These are phyloP conservation scores for Lasiurus cinereus DNA, from an alignment of 2,113 vertebrate species.

Conservation along the genomic window DNA sequence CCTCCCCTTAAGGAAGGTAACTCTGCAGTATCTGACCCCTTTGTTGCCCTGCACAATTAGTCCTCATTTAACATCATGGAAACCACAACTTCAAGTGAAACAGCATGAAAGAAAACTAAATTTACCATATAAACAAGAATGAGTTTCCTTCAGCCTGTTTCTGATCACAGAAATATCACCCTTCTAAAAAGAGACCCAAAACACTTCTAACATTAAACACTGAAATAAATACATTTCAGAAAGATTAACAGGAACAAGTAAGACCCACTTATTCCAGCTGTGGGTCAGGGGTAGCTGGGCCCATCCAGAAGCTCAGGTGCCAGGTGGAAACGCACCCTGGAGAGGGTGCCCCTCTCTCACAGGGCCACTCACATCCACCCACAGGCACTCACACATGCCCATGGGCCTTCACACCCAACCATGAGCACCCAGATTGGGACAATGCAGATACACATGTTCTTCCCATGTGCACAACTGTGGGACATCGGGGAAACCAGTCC, in stretches of 20 bases:
- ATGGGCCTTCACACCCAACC: background rate
- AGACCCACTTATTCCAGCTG: background rate
- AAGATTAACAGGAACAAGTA: background rate
- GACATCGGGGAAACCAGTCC: background rate
- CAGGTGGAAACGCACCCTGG: background rate
- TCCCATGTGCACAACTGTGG: too few relatives aligned
- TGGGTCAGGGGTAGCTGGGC: too few relatives aligned
- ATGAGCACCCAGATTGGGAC: background rate
- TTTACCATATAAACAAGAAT: background rate
- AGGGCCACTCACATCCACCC: background rate
- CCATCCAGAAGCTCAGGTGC: too few relatives aligned
- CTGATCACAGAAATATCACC: background rate
- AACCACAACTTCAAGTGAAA: background rate
- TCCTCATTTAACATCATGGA: background rate
- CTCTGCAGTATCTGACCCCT: background rate
- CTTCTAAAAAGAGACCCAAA: background rate
- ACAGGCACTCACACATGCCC: too few relatives aligned
- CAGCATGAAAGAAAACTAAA: background rate
- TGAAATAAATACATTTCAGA: background rate
- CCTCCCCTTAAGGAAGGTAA: background rate
- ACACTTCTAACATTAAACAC: background rate
- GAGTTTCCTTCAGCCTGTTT: background rate
- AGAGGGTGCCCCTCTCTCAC: accelerated
- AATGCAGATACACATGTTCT: too few relatives aligned
- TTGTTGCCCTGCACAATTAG: background rate